These are phyloP conservation scores for Drosophila sproati DNA, from an alignment of 1,140 invertebrate genomes.

Conservation along the genomic window DNA sequence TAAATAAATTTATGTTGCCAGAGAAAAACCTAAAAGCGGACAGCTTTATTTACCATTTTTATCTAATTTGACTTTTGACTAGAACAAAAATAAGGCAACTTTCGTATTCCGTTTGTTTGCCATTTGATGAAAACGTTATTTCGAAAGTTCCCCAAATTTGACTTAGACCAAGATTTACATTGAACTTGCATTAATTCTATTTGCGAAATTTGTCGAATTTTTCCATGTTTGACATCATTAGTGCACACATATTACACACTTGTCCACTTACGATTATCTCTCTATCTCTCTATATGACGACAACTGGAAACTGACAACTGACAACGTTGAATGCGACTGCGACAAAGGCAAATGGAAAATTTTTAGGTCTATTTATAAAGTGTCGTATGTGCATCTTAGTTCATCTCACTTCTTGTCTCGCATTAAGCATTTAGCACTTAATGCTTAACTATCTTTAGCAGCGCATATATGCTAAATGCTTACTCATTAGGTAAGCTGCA, in stretches of 20 bases:
- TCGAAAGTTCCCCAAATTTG: no score
- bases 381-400: constrained; percentile 16
- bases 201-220: constrained; percentile 28
- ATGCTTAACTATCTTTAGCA: constrained; percentile 21
- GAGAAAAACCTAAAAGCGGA: not conserved
- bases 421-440: constrained; percentile 29
- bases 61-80: not conserved
- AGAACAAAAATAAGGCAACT: not conserved
- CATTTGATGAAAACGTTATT: no score
- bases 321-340: constrained; percentile 43
- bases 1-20: not conserved
- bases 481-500: constrained; percentile 24
- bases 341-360: constrained; percentile 75
- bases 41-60: not conserved
- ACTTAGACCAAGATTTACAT: no score
- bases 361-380: constrained; percentile 69
- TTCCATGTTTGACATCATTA: constrained; percentile 64
- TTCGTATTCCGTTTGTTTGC: not conserved
- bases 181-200: not conserved
- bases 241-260: constrained; percentile 49
- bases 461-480: constrained; percentile 38
- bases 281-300: constrained; percentile 24
- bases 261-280: constrained; percentile 61
- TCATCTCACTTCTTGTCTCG: constrained; percentile 36
- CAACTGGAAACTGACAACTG: constrained; percentile 48